These are phyloP conservation scores for Tetragnatha montana DNA, from an alignment of 2,888 invertebrate species.

Conservation along the genomic window DNA sequence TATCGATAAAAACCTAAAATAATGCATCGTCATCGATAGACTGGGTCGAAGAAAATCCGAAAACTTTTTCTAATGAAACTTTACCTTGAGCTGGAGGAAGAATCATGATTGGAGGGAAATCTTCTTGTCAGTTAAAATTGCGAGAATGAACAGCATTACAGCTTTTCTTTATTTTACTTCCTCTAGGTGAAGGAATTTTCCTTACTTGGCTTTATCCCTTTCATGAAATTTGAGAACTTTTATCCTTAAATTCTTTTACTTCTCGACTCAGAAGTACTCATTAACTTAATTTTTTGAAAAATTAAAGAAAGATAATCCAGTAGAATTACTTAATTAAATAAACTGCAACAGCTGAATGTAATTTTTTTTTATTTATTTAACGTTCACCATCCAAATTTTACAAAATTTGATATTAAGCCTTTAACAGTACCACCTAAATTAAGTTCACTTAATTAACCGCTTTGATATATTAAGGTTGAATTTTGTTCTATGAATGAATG, in stretches of 20 bases:
- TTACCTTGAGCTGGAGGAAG: not conserved
- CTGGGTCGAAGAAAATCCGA: not conserved
- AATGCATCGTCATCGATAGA: not conserved
- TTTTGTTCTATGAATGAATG: too few species aligned
- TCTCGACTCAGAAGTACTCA: not conserved
- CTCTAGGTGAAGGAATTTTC: not conserved
- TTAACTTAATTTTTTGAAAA: too few species aligned
- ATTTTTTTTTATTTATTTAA: too few species aligned
- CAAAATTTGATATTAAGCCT: too few species aligned
- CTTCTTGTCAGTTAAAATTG: not conserved
- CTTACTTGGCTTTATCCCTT: not conserved
- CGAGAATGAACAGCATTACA: not conserved
- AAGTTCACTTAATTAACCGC: too few species aligned
- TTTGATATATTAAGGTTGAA: too few species aligned
- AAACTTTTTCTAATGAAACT: not conserved
- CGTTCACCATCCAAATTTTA: too few species aligned
- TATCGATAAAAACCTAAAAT: not conserved
- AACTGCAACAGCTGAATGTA: too few species aligned
- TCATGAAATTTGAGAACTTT: not conserved
- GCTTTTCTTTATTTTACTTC: not conserved
- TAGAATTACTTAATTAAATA: too few species aligned
- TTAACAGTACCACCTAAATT: too few species aligned
- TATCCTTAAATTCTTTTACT: not conserved
- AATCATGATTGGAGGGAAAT: not conserved
- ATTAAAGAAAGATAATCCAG: too few species aligned